Evolutionary conservation across 2,888 invertebrate genomes (phyloP).

Genomic region (Apomyelois bistriatella): DNA sequence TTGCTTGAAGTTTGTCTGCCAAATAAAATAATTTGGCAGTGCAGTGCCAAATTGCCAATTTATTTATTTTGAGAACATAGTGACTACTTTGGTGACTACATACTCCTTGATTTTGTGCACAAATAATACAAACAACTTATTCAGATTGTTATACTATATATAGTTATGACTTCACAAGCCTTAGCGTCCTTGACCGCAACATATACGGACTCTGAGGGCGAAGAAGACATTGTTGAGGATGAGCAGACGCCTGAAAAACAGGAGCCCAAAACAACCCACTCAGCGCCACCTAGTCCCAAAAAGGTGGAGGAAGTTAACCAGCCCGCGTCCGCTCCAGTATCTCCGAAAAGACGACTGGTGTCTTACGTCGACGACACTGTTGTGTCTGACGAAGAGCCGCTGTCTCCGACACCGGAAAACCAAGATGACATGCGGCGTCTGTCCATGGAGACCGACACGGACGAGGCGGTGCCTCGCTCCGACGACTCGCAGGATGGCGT

Average conservation of each 20-base stretch:
- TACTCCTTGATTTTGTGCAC: no score
- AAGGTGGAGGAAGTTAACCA: constrained; percentile 41
- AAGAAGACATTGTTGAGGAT: constrained; percentile 83
- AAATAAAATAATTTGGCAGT: no score
- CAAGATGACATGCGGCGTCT: constrained; percentile 74
- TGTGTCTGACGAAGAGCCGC: constrained; percentile 86
- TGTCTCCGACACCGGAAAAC: constrained; percentile 58
- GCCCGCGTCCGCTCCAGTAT: constrained; percentile 67
- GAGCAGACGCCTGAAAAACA: constrained; percentile 80
- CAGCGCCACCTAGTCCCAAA: constrained; percentile 57
- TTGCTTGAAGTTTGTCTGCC: no score
- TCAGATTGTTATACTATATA: no score
- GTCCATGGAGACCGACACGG: constrained; percentile 71
- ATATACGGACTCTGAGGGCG: constrained; percentile 95
- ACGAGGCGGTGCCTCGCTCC: constrained; percentile 62
- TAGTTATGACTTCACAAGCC: constrained; percentile 82
- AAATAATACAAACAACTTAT: no score
- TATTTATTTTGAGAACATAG: no score
- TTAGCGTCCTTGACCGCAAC: constrained; percentile 92
- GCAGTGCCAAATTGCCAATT: no score
- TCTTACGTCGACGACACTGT: constrained; percentile 87
- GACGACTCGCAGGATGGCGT: constrained; percentile 81
- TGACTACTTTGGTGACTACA: no score
- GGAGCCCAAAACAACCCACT: constrained; percentile 46
- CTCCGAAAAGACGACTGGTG: constrained; percentile 79